A percentile compares a stretch with the other conserved stretches of the same genome.
phyloP scores from a whole-genome alignment of 2,797 vertebrate species.

The Pteropus rufus region DNA sequence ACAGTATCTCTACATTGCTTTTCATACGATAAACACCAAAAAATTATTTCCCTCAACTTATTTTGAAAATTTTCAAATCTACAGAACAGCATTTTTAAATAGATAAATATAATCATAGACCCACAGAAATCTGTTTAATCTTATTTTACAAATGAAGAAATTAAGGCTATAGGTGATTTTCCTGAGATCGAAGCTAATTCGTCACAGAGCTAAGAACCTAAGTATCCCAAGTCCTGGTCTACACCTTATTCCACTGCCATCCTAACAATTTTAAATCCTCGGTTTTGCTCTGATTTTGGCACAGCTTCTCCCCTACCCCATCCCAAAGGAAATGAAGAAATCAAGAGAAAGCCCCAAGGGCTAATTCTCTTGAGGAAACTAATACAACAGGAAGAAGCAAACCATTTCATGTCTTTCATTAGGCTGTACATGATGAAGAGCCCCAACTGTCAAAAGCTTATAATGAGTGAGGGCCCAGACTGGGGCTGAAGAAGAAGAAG shows the following conservation, averaged over 20 bases:
- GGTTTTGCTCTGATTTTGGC: background rate
- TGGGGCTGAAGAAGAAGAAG: background rate
- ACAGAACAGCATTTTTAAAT: background rate
- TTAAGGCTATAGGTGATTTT: background rate
- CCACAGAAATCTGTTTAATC: background rate
- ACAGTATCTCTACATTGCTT: background rate
- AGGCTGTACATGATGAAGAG: background rate
- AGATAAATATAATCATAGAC: background rate
- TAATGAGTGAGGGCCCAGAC: background rate
- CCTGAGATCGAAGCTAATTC: constrained; percentile 11
- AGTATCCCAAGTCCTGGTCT: background rate
- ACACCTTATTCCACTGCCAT: background rate
- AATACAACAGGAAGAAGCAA: background rate
- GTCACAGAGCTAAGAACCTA: background rate
- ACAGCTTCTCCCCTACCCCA: background rate
- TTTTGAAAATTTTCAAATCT: background rate
- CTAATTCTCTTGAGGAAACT: background rate
- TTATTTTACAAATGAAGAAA: background rate
- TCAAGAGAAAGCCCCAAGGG: background rate
- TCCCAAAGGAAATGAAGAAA: background rate
- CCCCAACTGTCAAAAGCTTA: background rate
- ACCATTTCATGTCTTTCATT: background rate
- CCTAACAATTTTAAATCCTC: background rate
- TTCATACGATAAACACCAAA: background rate
- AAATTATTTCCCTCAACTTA: background rate